Evolutionary conservation across 37 sponge, comb jelly and placozoan genomes (phyloP), one percentile per base, ranked within the genome.

Genomic region (Tethya wilhelma): DNA sequence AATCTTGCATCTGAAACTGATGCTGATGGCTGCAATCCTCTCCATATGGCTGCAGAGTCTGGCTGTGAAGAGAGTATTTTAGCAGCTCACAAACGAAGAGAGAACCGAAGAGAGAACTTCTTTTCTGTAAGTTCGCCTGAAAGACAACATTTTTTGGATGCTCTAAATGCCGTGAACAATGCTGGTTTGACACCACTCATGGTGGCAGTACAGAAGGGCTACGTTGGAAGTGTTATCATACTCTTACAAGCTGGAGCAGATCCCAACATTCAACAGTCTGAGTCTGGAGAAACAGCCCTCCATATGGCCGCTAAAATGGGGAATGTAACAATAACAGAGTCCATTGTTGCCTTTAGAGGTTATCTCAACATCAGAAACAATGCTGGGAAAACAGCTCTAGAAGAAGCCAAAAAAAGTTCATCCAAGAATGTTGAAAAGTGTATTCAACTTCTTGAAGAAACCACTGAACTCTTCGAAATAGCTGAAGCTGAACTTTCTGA

Each of bases 301-400:
- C 87, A 80, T 22, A 38, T 80, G 29, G 87, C 87, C 17, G 76
- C 69, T 12, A 36, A 79, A 56, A 59, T 58, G 17, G 66, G 69
- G 19, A 31, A 90, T 23, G 38, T 59, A 0, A 7, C 2, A n/a
- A 36, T 80, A 12, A 56, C 63, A 2, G 85, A 90, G 59, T 22
- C 63, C 17, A 71, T 90, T 0, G 56, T 79, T 29, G 81, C 77
- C 0, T 85, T 90, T 74, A 86, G 67, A 44, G 90, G 81, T 36
- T n/a, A 80, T 29, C 28, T 73, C 19, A n/a, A 37, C 44, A 43
- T 80, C 46, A 66, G 30, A 23, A 75, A 87, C 56, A 65, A 67
- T 5, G 42, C 66, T 0, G 70, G 70, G 4, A 53, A 74, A 38
- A 75, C 75, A 8, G 67, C 80, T 39, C 32, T 79, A 19, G 80